A percentile compares a stretch with the other conserved stretches of the same genome.
These are phyloP conservation scores for Microctenopoma lineatum DNA, from an alignment of 2,797 vertebrate genomes.

Conservation along the genomic window DNA sequence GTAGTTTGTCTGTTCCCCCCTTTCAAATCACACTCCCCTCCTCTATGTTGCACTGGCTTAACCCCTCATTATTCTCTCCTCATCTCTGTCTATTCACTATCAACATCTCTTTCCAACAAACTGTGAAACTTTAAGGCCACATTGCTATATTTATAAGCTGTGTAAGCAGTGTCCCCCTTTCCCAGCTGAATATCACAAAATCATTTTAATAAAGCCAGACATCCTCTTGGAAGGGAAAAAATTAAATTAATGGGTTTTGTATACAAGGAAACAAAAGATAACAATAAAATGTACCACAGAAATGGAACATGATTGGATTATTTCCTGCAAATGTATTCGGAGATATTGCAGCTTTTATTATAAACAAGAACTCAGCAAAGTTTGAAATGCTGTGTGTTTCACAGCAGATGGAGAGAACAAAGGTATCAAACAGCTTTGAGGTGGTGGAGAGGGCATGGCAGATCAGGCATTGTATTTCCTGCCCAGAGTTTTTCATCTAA, in stretches of 20 bases:
- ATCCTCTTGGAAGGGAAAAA: conserved; percentile 42
- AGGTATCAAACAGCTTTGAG: conserved; percentile 62
- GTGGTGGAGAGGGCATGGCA: conserved; percentile 46
- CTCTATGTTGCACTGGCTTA: conserved; percentile 38
- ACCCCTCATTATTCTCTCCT: conserved; percentile 49
- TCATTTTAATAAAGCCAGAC: conserved; percentile 74
- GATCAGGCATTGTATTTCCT: conserved; percentile 53
- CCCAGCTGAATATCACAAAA: conserved; percentile 68
- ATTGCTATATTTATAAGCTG: conserved; percentile 56
- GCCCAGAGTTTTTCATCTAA: conserved; percentile 51
- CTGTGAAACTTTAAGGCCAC: conserved; percentile 45
- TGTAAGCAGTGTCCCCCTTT: conserved; percentile 51
- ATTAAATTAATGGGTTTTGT: conserved; percentile 61
- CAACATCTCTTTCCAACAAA: conserved; percentile 22
- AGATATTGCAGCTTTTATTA: conserved; percentile 66
- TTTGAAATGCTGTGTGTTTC: conserved; percentile 52
- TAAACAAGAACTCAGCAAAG: conserved; percentile 65
- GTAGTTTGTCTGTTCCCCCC: conserved; percentile 76
- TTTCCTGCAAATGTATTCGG: conserved; percentile 60
- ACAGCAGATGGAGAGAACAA: conserved; percentile 56
- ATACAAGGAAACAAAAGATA: conserved; percentile 64
- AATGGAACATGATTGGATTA: conserved; percentile 74
- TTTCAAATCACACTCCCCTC: conserved; percentile 18
- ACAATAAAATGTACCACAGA: conserved; percentile 64
- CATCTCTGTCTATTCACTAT: conserved; percentile 36